Conservation (phyloP, 2,888 invertebrate genomes). For the Caenorhabditis virilis region DNA sequence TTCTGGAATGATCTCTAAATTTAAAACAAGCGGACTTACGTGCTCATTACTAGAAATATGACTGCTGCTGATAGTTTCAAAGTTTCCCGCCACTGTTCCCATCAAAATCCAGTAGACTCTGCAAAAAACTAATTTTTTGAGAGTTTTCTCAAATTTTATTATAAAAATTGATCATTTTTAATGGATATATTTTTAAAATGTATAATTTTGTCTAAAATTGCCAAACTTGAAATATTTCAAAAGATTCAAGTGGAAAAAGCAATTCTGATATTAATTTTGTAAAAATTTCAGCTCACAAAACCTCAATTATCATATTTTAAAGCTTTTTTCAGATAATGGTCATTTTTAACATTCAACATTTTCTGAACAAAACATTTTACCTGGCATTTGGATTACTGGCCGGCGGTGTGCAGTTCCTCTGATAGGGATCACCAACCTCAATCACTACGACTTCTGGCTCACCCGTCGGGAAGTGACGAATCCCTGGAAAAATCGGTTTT, state of each 20-base stretch:
- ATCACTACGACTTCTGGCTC: constrained; percentile 60
- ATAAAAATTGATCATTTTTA: no score
- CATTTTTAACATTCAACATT: not conserved
- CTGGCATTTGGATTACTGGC: constrained; percentile 62
- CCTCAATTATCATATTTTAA: no score
- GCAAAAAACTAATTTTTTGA: constrained; percentile 7
- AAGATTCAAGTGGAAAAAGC: not conserved
- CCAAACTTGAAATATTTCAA: not conserved
- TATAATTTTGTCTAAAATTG: not conserved
- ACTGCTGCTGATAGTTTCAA: constrained; percentile 64
- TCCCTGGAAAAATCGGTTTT: constrained; percentile 47
- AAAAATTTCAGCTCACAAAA: no score
- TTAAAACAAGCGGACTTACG: no score
- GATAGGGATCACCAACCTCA: constrained; percentile 66
- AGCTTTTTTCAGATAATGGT: not conserved
- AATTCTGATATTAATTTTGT: not conserved
- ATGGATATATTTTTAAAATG: not conserved
- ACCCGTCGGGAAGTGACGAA: constrained; percentile 51
- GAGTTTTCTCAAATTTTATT: no score
- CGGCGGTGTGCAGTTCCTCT: constrained; percentile 65
- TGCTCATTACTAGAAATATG: constrained; percentile 68
- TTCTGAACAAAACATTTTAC: constrained; percentile 11
- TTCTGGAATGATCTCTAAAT: no score
- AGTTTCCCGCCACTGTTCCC: constrained; percentile 60
- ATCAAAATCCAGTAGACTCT: constrained; percentile 68